Evolutionary conservation across 2,113 vertebrate genomes (phyloP).

Genomic region (Lichenostomus cassidix): DNA sequence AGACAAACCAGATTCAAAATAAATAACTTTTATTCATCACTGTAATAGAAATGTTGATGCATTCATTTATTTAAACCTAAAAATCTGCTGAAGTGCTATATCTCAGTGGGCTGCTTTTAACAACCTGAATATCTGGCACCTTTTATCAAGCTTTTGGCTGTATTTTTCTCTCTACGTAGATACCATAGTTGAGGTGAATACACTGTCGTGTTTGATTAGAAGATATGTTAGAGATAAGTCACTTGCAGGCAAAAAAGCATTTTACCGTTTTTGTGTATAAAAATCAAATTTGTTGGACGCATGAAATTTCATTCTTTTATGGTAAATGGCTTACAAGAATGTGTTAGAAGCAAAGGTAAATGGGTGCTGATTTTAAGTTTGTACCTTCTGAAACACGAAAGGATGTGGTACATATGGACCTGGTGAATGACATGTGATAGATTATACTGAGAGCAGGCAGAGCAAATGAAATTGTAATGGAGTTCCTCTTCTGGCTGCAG

Average conservation of each 20-base stretch:
- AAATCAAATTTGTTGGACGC: conserved; percentile 5
- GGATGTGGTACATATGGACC: neutral
- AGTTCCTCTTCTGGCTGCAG: conserved; percentile 53
- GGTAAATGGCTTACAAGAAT: conserved; percentile 9
- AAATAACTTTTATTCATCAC: conserved; percentile 17
- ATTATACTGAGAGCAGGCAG: conserved; percentile 30
- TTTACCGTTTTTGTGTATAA: neutral
- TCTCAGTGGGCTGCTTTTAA: conserved; percentile 1
- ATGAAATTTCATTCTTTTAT: conserved; percentile 24
- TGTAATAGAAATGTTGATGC: neutral
- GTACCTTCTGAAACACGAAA: conserved; percentile 13
- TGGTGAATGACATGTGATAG: conserved; percentile 8
- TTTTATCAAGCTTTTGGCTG: conserved; percentile 11
- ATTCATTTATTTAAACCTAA: conserved; percentile 40
- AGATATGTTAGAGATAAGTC: conserved; percentile 6
- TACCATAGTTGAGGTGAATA: neutral
- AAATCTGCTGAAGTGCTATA: neutral
- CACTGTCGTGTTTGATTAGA: neutral
- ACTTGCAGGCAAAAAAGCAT: neutral
- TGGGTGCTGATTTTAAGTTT: conserved; percentile 44
- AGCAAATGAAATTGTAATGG: conserved; percentile 70
- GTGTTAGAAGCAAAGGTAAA: conserved; percentile 30
- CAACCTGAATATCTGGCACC: neutral
- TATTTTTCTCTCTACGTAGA: neutral
- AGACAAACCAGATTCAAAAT: neutral